Conservation (phyloP, 1,140 invertebrate species). For the Bombyx mandarina region DNA sequence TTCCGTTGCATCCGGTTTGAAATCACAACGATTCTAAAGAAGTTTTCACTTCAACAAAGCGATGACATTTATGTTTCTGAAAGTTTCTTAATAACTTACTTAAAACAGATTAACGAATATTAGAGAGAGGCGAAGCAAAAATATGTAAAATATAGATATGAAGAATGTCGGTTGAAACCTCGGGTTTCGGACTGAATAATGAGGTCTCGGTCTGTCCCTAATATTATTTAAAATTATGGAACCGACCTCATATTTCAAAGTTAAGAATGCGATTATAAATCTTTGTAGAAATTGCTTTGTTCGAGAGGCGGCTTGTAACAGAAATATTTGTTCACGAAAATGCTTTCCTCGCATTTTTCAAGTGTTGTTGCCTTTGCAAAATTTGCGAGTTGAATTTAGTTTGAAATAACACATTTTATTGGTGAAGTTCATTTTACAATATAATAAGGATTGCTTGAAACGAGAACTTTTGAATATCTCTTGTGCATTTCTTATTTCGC, state of each 20-base stretch:
- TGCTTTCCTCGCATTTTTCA: slow-evolving; percentile 11
- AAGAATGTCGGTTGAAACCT: background rate
- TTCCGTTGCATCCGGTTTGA: no score
- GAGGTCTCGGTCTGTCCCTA: background rate
- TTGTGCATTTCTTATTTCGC: no score
- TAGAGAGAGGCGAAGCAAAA: background rate
- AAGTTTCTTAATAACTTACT: background rate
- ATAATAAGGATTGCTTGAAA: no score
- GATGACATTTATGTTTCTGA: background rate
- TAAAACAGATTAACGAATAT: background rate
- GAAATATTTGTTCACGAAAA: slow-evolving; percentile 16
- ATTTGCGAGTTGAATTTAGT: background rate
- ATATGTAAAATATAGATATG: background rate
- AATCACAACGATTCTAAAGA: no score
- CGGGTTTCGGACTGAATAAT: background rate
- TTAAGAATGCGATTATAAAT: slow-evolving; percentile 11
- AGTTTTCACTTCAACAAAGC: no score
- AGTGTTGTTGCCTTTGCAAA: slow-evolving; percentile 1
- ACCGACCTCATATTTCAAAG: slow-evolving; percentile 9
- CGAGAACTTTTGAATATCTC: no score
- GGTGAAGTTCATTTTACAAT: no score
- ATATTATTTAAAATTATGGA: slow-evolving; percentile 10
- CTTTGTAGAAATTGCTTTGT: slow-evolving; percentile 10
- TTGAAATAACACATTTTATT: background rate
- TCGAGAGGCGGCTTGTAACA: slow-evolving; percentile 2